Percentiles rank a stretch among this genome's conserved stretches.
Evolutionary conservation across 2,113 vertebrate genomes (phyloP).

Genomic region (Proteles cristata): DNA sequence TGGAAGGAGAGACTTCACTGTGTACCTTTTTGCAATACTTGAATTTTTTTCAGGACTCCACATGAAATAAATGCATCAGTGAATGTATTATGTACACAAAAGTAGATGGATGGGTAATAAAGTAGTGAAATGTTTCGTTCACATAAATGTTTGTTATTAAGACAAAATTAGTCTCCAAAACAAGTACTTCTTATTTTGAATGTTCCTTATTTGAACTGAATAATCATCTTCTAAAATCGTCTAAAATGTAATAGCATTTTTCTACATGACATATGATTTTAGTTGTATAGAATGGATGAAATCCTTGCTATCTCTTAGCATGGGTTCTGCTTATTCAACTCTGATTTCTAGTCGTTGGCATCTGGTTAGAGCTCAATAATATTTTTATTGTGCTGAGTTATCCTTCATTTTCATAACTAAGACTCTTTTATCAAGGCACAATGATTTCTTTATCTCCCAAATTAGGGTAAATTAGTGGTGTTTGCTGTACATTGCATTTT

Average conservation of each 20-base stretch:
- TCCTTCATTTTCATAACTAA: conserved; percentile 59
- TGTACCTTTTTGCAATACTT: conserved; percentile 29
- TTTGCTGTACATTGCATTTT: conserved; percentile 29
- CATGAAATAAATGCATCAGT: background rate
- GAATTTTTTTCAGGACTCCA: background rate
- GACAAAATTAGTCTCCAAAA: conserved; percentile 54
- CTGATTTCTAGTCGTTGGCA: conserved; percentile 29
- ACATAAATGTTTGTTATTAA: conserved; percentile 41
- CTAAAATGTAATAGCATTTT: background rate
- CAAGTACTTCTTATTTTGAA: conserved; percentile 40
- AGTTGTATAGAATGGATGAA: conserved; percentile 42
- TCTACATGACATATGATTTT: conserved; percentile 46
- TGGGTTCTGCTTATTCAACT: conserved; percentile 18
- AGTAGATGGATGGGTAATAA: background rate
- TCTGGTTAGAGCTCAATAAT: conserved; percentile 40
- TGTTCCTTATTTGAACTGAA: conserved; percentile 26
- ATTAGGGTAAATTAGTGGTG: conserved; percentile 52
- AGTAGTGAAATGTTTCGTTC: conserved; percentile 49
- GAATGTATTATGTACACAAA: background rate
- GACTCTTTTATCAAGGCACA: conserved; percentile 34
- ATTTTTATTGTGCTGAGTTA: conserved; percentile 56
- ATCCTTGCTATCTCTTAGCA: background rate
- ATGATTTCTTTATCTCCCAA: conserved; percentile 46
- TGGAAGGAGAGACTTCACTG: background rate
- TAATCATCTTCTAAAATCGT: conserved; percentile 19